Evolutionary conservation across 1,140 invertebrate species (phyloP), one percentile per base, ranked within the genome.

Genomic region (Drosophila erecta): DNA sequence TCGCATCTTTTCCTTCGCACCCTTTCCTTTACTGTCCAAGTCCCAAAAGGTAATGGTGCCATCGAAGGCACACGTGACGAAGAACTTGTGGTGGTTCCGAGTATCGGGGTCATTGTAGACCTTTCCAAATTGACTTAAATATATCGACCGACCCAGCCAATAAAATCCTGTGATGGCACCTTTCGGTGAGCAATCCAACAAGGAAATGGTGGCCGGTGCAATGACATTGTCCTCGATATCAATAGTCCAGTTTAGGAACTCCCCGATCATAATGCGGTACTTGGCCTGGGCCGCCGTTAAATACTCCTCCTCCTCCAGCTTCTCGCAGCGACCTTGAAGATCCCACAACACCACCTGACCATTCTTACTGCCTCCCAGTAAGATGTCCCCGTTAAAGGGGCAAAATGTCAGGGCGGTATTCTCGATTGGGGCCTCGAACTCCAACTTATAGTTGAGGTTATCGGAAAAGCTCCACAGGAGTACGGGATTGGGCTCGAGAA

Each of bases 321-420:
- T 93, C 73, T 95, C 94, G 47, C 96, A 93, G 79, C 95, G 95
- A 54, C 95, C 94, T 6, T 93, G 94, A 38, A 96, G 93, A 87
- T 96, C 95, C 96, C 96, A 96, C 17, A 96, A 69, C 22, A 95
- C 92, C 15, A 96, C 92, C 93, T 96, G 95, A 2, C 96, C 96
- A 89, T 95, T 96, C 6, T 92, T 91, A 37, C 94, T 95, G n/a
- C 96, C 96, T 24, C 95, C 96, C 33, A 96, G 75, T 49, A 96
- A 78, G 40, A 96, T 79, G 90, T 95, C 95, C 43, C 94, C 94
- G 79, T 96, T 93, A 43, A 94, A 94, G 1, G 95, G 95, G 86
- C 95, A 96, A 89, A 96, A 95, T 1, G 94, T 93, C 7, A 96
- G 83, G 0, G 92, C 89, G 10, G 94, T 94, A 0, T 96, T 94